Evolutionary conservation across 1,140 invertebrate genomes (phyloP), one percentile per base, ranked within the genome.

Genomic region (Coenobita brevimanus): DNA sequence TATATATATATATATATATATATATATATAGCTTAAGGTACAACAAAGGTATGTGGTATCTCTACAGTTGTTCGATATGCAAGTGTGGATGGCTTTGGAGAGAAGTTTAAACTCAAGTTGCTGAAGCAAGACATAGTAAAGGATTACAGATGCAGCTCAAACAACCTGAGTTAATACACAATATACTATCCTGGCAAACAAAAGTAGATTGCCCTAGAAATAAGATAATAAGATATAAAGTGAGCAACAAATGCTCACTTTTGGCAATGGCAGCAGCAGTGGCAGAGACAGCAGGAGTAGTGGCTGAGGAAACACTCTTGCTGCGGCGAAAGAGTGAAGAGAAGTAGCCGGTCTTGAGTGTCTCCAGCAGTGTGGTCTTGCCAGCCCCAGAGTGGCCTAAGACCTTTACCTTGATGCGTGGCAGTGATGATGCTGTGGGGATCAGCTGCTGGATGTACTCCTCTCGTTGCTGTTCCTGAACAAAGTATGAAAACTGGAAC

Each of bases 331-430:
- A 95, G 82, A 95, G 94, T 27, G 94, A 94, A 90, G 94, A 94
- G 91, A 96, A 95, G 86, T 95, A 94, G 1, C 95, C 95, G 82
- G 95, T 94, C 91, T 95, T 95, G 27, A 97, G 92, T 1, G 95
- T 95, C 89, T 96, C 95, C 15, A 96, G 93, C 17, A 97, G 92
- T 0, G 95, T 94, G 15, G 95, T 95, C 93, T 97, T 97, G 3
- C 97, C 97, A 10, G 95, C 94, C 0, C 95, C 95, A 64, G 95
- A 96, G 91, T 96, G 95, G 3, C 97, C 97, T 89, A 97, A 94
- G 27, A 97, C 91, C 90, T 97, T 95, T 41, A 97, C 91, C 91
- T 97, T 96, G 73, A 97, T 94, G 75, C 95, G 93, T 73, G 94
- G 93, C 62, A 97, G 94, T 17, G 94, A 94, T 86, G 94, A 93